phyloP scores from a whole-genome alignment of 1,140 invertebrate genomes.

The Panagrolaimus sp. region DNA sequence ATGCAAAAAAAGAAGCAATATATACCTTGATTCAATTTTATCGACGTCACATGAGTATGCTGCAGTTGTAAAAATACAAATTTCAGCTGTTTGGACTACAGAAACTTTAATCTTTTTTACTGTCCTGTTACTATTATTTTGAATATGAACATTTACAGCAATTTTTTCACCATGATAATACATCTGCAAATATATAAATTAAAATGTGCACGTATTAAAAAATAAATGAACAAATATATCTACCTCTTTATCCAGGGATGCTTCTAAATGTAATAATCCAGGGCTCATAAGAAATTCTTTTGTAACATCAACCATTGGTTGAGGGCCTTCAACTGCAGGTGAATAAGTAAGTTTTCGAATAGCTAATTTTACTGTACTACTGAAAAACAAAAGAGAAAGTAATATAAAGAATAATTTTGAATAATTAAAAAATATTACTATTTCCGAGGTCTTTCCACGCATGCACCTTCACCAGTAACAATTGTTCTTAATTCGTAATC shows the following conservation, averaged over 20 bases:
- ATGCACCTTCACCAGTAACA: conserved; percentile 68
- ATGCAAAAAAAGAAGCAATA: conserved; percentile 57
- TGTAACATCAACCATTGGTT: conserved; percentile 93
- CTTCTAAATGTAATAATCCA: conserved; percentile 92
- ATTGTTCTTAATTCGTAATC: conserved; percentile 95
- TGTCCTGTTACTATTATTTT: conserved; percentile 97
- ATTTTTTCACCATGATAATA: conserved; percentile 98
- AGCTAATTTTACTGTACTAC: conserved; percentile 64
- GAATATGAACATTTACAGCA: conserved; percentile 94
- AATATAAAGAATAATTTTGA: background rate
- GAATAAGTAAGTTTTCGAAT: conserved; percentile 93
- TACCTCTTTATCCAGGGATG: conserved; percentile 91
- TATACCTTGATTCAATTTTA: conserved; percentile 95
- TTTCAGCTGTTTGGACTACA: conserved; percentile 88
- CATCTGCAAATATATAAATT: conserved; percentile 63
- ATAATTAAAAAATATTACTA: conserved; percentile 64
- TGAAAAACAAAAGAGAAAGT: conserved; percentile 38
- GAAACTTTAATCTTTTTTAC: conserved; percentile 97
- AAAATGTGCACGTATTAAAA: conserved; percentile 9
- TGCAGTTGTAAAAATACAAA: conserved; percentile 95
- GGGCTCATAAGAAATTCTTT: conserved; percentile 99
- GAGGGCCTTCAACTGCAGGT: conserved; percentile 73
- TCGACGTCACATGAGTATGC: conserved; percentile 98
- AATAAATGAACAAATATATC: too few relatives aligned
- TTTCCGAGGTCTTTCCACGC: conserved; percentile 92